Evolutionary conservation across 2,113 vertebrate genomes (phyloP), one percentile per base, ranked within the genome.

Genomic region (Phrynosoma blainvillii): DNA sequence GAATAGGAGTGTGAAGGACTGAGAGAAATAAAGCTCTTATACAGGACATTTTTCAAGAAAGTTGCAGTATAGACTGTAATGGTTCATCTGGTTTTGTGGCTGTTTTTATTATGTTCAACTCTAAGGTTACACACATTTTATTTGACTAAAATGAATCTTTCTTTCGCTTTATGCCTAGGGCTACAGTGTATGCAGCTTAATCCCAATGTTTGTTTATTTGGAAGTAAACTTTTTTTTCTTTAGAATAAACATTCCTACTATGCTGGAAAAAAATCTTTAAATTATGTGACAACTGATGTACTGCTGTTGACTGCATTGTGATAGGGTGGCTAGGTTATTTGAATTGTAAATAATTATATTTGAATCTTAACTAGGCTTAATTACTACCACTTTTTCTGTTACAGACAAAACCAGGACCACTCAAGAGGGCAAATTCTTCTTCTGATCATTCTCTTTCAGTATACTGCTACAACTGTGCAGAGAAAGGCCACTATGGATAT

Each of bases 401-500:
- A 2, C 95, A 98, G 97, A 97, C 95, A 23, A 95, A 93, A 89
- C 95, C 95, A 8, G 97, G 97, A 66, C 96, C 96, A 88, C 95
- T 97, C 83, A 94, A 93, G 90, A 92, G 89, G 1, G 92, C 93
- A 0, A 18, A 84, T 27, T 86, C 91, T 1, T 86, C 71, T 54
- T 62, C 86, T 0, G 74, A 89, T 90, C 94, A 86, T 27, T 94
- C 95, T 0, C 13, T 88, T 0, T 56, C 83, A 0, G 65, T 42
- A 0, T 98, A 97, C 89, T 98, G 97, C 95, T 97, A 97, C 94
- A 97, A 97, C 92, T 98, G 97, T 12, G 96, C 96, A 56, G 94
- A 68, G 30, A 91, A 91, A 88, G 97, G 97, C 65, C 97, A 98
- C 89, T 96, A 97, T 0, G 96, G 96, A 95, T 94, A 96, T 0